A percentile compares a stretch with the other conserved stretches of the same genome.
phyloP scores from a whole-genome alignment of 2,888 invertebrate genomes.

The Latrodectus elegans region DNA sequence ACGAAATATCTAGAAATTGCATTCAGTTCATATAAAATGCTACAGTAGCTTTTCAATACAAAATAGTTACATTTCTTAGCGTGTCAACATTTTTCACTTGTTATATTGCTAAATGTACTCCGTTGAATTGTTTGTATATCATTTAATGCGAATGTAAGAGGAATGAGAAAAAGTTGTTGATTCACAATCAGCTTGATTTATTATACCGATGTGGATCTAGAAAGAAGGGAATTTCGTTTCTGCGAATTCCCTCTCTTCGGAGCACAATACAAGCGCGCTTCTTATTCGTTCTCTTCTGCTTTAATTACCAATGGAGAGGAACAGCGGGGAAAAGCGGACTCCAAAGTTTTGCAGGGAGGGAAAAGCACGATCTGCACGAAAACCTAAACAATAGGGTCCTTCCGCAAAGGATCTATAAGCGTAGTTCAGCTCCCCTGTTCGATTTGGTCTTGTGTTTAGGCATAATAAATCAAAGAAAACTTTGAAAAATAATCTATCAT shows the following conservation, averaged over 20 bases:
- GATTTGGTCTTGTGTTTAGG: constrained; percentile 65
- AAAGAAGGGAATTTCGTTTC: constrained; percentile 11
- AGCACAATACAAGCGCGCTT: constrained; percentile 46
- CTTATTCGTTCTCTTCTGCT: constrained; percentile 63
- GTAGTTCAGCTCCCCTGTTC: constrained; percentile 40
- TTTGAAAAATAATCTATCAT: constrained; percentile 69
- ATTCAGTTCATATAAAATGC: too few species aligned
- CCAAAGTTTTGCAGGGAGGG: constrained; percentile 47
- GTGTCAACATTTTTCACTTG: too few species aligned
- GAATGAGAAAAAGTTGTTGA: too few species aligned
- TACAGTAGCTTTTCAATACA: too few species aligned
- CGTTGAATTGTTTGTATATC: too few species aligned
- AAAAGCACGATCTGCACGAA: constrained; percentile 56
- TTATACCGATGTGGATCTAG: constrained; percentile 4
- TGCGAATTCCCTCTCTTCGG: constrained; percentile 26
- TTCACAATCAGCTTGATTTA: background rate
- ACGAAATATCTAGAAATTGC: too few species aligned
- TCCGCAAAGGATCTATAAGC: constrained; percentile 68
- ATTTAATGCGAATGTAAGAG: too few species aligned
- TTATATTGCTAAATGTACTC: too few species aligned
- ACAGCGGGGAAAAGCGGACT: constrained; percentile 49
- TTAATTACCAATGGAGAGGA: constrained; percentile 67
- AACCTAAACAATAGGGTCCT: constrained; percentile 68
- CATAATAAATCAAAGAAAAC: constrained; percentile 69
- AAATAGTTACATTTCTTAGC: too few species aligned